Percentiles rank a stretch among this genome's conserved stretches.
Evolutionary conservation across 2,888 invertebrate species (phyloP).

Genomic region (Pseudococcus viburni): DNA sequence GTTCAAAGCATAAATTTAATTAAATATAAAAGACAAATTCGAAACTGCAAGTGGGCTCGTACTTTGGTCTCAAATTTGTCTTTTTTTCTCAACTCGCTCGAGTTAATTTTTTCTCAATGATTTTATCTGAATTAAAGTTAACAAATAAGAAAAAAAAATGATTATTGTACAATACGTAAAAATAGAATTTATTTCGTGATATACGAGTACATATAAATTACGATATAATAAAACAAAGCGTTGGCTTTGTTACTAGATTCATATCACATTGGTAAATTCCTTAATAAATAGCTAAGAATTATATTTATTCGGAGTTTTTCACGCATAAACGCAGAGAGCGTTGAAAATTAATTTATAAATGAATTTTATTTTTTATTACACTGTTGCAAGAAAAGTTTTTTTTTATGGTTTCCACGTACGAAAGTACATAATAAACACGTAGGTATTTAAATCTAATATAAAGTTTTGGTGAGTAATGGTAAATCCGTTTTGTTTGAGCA

Average conservation of each 20-base stretch:
- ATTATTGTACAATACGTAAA: conserved; percentile 25
- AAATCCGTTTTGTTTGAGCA: conserved; percentile 16
- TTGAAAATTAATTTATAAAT: conserved; percentile 20
- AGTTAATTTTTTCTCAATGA: conserved; percentile 24
- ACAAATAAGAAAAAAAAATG: neutral
- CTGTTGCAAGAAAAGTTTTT: conserved; percentile 33
- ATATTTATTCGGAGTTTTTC: conserved; percentile 26
- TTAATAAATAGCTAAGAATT: neutral
- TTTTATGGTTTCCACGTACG: neutral
- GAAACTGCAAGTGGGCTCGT: conserved; percentile 21
- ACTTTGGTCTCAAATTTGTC: conserved; percentile 19
- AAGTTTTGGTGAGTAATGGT: neutral
- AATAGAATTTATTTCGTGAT: neutral
- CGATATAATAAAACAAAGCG: conserved; percentile 36
- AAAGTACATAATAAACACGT: neutral
- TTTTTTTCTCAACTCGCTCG: neutral
- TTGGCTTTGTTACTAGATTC: conserved; percentile 16
- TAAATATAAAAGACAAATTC: conserved; percentile 15
- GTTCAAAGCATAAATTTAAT: too few species aligned
- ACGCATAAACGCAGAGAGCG: conserved; percentile 38
- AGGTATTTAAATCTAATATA: neutral
- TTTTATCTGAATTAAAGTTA: conserved; percentile 1
- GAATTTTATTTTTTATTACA: neutral
- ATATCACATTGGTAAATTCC: conserved; percentile 38
- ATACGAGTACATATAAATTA: conserved; percentile 12